A percentile compares a stretch with the other conserved stretches of the same genome.
phyloP scores from a whole-genome alignment of 2,113 vertebrate genomes.

The Cavia porcellus region DNA sequence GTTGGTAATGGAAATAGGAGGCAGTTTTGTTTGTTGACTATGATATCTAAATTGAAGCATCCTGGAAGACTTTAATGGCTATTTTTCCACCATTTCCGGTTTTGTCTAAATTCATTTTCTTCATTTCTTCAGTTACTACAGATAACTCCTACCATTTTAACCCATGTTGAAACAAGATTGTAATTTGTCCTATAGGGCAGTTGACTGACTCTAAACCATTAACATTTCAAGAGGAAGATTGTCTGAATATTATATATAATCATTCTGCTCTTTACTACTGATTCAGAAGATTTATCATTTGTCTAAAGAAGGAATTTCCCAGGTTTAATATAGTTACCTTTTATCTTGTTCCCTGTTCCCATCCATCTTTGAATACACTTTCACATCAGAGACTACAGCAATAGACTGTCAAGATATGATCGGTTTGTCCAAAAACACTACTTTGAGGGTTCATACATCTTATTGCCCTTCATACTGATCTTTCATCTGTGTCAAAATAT shows the following conservation, averaged over 20 bases:
- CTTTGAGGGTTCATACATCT: conserved; percentile 59
- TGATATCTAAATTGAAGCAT: not conserved
- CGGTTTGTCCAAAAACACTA: conserved; percentile 61
- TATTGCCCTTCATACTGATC: conserved; percentile 44
- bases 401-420: conserved; percentile 59
- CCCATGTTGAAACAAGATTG: conserved; percentile 42
- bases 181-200: conserved; percentile 1
- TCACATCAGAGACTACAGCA: conserved; percentile 48
- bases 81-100: not conserved
- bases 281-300: conserved; percentile 65
- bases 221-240: conserved; percentile 54
- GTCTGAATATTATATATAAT: conserved; percentile 43
- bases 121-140: not conserved
- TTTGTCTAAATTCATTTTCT: conserved; percentile 8
- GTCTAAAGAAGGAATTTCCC: conserved; percentile 31
- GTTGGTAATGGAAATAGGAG: not conserved
- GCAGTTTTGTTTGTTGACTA: not conserved
- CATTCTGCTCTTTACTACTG: conserved; percentile 1
- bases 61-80: not conserved
- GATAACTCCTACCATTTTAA: not conserved
- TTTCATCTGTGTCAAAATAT: conserved; percentile 68
- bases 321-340: conserved; percentile 52
- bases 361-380: conserved; percentile 53
- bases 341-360: conserved; percentile 54
- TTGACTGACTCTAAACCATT: conserved; percentile 35